Evolutionary conservation across 2,888 invertebrate species (phyloP).

Genomic region (Orgyia antiqua): DNA sequence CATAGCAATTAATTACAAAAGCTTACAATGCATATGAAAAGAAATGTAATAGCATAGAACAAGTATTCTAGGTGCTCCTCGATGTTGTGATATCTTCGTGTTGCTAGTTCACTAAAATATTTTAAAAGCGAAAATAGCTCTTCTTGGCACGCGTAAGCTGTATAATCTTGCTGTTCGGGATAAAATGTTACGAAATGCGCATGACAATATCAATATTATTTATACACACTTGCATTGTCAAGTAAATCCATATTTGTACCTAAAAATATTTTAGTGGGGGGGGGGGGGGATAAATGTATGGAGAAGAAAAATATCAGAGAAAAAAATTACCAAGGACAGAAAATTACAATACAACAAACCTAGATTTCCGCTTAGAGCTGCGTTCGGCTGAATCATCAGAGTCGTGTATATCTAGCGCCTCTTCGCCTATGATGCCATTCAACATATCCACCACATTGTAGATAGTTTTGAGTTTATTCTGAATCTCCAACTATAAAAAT

Average conservation of each 20-base stretch:
- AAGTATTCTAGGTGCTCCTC: constrained; percentile 10
- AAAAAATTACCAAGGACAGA: no score
- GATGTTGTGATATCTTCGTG: constrained; percentile 15
- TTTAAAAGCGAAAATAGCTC: constrained; percentile 22
- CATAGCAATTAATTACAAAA: constrained; percentile 6
- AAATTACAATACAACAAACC: constrained; percentile 39
- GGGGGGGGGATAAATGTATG: no score
- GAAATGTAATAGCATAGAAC: constrained; percentile 4
- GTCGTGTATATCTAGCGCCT: constrained; percentile 48
- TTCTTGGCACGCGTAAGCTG: constrained; percentile 29
- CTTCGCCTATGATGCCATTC: constrained; percentile 89
- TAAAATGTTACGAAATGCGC: constrained; percentile 9
- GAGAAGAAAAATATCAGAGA: no score
- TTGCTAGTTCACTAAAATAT: constrained; percentile 16
- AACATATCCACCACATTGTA: constrained; percentile 93
- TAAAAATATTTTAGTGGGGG: no score
- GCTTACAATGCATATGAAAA: constrained; percentile 7
- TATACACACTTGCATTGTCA: constrained; percentile 10
- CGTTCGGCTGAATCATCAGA: constrained; percentile 45
- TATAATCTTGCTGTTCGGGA: constrained; percentile 36
- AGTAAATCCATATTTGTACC: not conserved
- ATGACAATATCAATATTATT: constrained; percentile 8
- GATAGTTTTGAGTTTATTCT: constrained; percentile 88
- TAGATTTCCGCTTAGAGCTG: constrained; percentile 57
- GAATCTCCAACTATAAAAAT: constrained; percentile 82